These are phyloP conservation scores for Gorsachius goisagi DNA, from an alignment of 2,113 vertebrate species.

Conservation along the genomic window DNA sequence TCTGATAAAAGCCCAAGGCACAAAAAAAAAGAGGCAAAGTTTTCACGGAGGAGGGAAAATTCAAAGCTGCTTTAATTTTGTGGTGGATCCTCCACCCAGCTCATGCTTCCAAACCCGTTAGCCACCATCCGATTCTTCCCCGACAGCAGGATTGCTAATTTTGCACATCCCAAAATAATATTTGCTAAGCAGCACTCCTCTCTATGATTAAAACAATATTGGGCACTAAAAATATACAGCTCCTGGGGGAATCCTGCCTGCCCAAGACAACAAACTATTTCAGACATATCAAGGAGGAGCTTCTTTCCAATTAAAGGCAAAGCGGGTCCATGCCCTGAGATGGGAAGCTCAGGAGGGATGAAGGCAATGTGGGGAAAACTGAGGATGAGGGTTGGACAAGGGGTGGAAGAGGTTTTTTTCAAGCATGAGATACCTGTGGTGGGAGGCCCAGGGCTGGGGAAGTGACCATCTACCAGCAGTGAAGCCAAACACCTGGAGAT, in stretches of 20 bases:
- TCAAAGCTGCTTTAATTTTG: background rate
- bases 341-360: background rate
- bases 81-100: background rate
- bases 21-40: background rate
- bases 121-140: background rate
- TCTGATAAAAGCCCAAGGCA: background rate
- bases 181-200: background rate
- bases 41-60: background rate
- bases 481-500: background rate
- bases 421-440: background rate
- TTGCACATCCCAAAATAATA: background rate
- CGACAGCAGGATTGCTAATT: background rate
- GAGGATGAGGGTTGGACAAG: background rate
- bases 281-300: background rate
- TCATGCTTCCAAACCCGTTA: background rate
- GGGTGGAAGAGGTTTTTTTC: background rate
- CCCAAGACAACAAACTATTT: background rate
- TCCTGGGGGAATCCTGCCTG: slow-evolving; percentile 17
- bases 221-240: slow-evolving; percentile 16
- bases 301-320: background rate
- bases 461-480: background rate
- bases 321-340: background rate
- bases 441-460: background rate
- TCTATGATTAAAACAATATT: slow-evolving; percentile 21
- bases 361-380: rapidly evolving